Base-by-base conservation (phyloP, 1,140 invertebrate species). In the Drosophila mojavensis region DNA sequence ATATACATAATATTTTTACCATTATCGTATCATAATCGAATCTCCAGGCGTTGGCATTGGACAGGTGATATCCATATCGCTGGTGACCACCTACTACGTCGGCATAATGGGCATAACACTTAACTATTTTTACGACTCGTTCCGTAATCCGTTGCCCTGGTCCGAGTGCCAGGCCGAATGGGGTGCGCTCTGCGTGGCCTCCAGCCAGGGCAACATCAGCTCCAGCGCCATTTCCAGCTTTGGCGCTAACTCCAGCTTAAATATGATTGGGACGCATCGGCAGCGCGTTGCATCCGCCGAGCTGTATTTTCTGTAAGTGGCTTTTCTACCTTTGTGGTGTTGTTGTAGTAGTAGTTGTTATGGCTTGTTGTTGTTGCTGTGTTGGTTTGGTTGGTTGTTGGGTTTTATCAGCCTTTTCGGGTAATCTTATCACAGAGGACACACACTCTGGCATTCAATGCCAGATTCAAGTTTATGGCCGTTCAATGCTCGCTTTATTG, bases 71-170 rank as follows among this genome's bases (percentile, higher is more conserved):
- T 94, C 96, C 0, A 95, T 96, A 43, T 94, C 94, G 62, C 93
- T 96, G 50, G 94, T 97, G 13, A 94, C 96, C 47, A 94, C 96
- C 2, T 96, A 96, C 91, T 96, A 96, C 90, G 95, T 95, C 41
- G 94, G 95, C 11, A 94, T 96, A 69, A 96, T 96, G 84, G 94
- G 95, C 7, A 93, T 96, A 83, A 95, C 95, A 17, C 81, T 96
- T 5, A 95, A 94, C 76, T 96, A 96, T 82, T 91, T 96, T 50
- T 93, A 94, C 17, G 94, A 94, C 72, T 95, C 95, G 51, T 96
- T 96, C 80, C 91, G 93, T 26, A 79, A 92, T 0, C 92, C 94
- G 1, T 92, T 96, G 41, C 95, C 95, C 2, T 96, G 96, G 96
- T 86, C 95, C n/a, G 85, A 93, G 33, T 96, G 96, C 78, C 93